Evolutionary conservation across 2,888 invertebrate genomes (phyloP).

Genomic region (Tineola bisselliella): DNA sequence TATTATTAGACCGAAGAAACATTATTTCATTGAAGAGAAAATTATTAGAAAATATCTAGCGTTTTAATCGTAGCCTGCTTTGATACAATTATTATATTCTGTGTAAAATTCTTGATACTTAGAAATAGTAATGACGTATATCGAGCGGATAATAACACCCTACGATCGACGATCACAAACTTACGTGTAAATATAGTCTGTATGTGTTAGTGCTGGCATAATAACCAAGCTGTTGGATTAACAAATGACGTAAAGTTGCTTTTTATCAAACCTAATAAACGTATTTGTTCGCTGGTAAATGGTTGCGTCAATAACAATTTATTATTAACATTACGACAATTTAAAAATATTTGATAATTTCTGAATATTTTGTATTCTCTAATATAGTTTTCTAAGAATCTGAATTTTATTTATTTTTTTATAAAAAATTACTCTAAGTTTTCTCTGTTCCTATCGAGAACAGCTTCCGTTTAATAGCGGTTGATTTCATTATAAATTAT

Average conservation of each 20-base stretch:
- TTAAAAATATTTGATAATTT: too few relatives aligned
- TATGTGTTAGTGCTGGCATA: not conserved
- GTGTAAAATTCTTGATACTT: conserved; percentile 5
- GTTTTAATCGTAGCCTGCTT: not conserved
- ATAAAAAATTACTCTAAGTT: not conserved
- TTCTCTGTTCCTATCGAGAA: conserved; percentile 16
- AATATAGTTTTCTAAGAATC: too few relatives aligned
- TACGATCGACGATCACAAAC: not conserved
- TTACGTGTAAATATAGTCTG: not conserved
- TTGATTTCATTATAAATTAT: conserved; percentile 41
- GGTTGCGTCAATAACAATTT: too few relatives aligned
- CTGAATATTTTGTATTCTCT: too few relatives aligned
- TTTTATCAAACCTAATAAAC: not conserved
- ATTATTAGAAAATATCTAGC: not conserved
- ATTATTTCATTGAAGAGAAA: not conserved
- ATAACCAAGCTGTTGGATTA: not conserved
- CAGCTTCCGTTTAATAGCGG: conserved; percentile 43
- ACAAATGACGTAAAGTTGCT: conserved; percentile 1
- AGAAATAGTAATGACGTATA: conserved; percentile 12
- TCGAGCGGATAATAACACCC: conserved; percentile 12
- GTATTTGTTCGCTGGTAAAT: not conserved
- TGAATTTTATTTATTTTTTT: too few relatives aligned
- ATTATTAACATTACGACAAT: too few relatives aligned
- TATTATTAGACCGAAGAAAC: not conserved
- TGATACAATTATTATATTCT: conserved; percentile 6